Evolutionary conservation across 2,888 invertebrate species (phyloP).

Genomic region (Parasteatoda lunata): DNA sequence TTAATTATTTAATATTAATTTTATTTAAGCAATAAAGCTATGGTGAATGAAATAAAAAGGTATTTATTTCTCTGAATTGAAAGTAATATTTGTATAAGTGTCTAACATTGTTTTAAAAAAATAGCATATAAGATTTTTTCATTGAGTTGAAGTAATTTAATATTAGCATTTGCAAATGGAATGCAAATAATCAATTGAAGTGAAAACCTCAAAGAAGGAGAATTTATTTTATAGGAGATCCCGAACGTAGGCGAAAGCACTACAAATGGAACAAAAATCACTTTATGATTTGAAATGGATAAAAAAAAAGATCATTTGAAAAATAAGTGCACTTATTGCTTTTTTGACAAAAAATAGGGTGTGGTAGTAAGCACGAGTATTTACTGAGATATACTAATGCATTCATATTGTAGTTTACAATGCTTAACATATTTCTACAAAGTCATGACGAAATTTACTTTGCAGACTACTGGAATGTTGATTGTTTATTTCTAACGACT

Average conservation of each 20-base stretch:
- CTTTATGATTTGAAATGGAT: background rate
- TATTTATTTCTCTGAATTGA: too few species aligned
- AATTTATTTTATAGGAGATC: background rate
- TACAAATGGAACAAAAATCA: background rate
- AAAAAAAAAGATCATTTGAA: background rate
- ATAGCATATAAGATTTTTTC: too few species aligned
- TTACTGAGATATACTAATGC: conserved; percentile 21
- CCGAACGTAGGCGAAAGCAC: background rate
- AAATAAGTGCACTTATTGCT: background rate
- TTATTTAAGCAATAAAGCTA: too few species aligned
- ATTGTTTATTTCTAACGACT: conserved; percentile 7
- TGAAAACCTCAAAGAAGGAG: too few species aligned
- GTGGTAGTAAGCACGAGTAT: conserved; percentile 12
- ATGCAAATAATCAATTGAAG: too few species aligned
- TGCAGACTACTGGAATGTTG: background rate
- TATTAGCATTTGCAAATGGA: too few species aligned
- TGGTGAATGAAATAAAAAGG: too few species aligned
- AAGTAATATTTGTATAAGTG: too few species aligned
- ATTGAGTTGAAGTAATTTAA: too few species aligned
- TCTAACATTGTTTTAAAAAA: too few species aligned
- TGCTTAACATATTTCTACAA: conserved; percentile 26
- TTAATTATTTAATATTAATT: too few species aligned
- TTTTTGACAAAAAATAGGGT: conserved; percentile 3
- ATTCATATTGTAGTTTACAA: conserved; percentile 29
- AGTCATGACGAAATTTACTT: conserved; percentile 13